phyloP scores from a whole-genome alignment of 2,888 invertebrate species.

The Leucania comma region DNA sequence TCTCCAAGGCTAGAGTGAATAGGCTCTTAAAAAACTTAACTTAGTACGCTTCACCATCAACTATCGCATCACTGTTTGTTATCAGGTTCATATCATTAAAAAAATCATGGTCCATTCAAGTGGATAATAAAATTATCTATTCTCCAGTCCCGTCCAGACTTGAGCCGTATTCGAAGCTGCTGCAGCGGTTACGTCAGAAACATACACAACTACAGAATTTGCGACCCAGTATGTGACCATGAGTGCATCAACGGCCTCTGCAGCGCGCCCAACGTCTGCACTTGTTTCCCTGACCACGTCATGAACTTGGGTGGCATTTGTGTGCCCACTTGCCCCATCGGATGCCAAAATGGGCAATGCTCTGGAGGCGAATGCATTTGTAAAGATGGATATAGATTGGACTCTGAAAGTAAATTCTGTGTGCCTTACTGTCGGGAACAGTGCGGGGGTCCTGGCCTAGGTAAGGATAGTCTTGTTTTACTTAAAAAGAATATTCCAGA shows the following conservation, averaged over 20 bases:
- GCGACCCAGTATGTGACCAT: constrained; percentile 91
- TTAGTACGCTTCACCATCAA: too few species aligned
- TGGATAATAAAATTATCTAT: neutral
- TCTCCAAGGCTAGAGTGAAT: too few species aligned
- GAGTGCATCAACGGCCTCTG: constrained; percentile 92
- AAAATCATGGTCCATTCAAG: neutral
- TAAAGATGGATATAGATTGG: constrained; percentile 90
- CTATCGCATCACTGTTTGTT: too few species aligned
- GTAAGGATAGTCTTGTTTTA: constrained; percentile 65
- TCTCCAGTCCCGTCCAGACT: constrained; percentile 90
- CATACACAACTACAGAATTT: constrained; percentile 88
- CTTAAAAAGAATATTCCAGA: neutral
- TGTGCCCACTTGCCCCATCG: constrained; percentile 92
- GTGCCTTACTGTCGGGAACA: constrained; percentile 89
- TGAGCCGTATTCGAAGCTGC: constrained; percentile 93
- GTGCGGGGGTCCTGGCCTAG: constrained; percentile 85
- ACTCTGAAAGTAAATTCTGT: constrained; percentile 91
- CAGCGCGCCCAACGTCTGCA: constrained; percentile 92
- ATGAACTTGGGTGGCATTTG: constrained; percentile 90
- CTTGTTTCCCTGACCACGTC: constrained; percentile 91
- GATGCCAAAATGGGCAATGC: constrained; percentile 93
- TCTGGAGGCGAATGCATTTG: constrained; percentile 92
- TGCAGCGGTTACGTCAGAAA: constrained; percentile 93
- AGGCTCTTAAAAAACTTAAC: too few species aligned
- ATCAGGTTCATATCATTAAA: too few species aligned